Evolutionary conservation across 2,797 vertebrate genomes (phyloP), one percentile per base, ranked within the genome.

Genomic region (Amblyopsis hoosieri): DNA sequence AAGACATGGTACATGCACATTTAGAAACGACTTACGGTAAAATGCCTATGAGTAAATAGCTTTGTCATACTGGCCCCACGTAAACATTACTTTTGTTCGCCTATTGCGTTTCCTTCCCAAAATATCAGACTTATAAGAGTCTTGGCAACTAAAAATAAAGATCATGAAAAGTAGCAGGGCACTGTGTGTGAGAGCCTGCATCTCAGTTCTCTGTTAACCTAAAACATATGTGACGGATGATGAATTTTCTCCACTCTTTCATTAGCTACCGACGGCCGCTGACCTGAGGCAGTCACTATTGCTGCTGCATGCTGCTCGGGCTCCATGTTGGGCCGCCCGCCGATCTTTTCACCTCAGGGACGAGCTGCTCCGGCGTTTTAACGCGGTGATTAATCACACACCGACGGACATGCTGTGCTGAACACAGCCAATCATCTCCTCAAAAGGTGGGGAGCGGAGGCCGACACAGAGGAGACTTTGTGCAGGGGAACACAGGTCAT

Each of bases 321-420:
- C 74, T 75, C 68, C 60, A 66, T 31, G 60, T 51, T 50, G 65
- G 67, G 70, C 61, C 75, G 56, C 81, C 73, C 15, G 66, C 54
- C 60, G 66, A 60, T 69, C 51, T 14, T 72, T 23, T 64, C 77
- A 54, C 85, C 75, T 60, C 62, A 5, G 81, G 75, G 85, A 75
- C 69, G 62, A 66, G 31, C 70, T 69, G 77, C 76, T 83, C 74
- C 87, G 17, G 63, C 49, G 62, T 61, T 65, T 82, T 81, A 84
- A 76, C 84, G 46, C 85, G 80, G 85, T 89, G 89, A 93, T 93
- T 91, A 89, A 92, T 92, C 89, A 90, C 86, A 60, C 80, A 45
- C 67, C 70, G 75, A 83, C 82, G 58, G 77, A 71, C 82, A 69
- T 72, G 85, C 86, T 82, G 77, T 10, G 85, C 82, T 55, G 61